These are phyloP conservation scores for Phyllostomus discolor DNA, from an alignment of 2,113 vertebrate species.

Conservation along the genomic window DNA sequence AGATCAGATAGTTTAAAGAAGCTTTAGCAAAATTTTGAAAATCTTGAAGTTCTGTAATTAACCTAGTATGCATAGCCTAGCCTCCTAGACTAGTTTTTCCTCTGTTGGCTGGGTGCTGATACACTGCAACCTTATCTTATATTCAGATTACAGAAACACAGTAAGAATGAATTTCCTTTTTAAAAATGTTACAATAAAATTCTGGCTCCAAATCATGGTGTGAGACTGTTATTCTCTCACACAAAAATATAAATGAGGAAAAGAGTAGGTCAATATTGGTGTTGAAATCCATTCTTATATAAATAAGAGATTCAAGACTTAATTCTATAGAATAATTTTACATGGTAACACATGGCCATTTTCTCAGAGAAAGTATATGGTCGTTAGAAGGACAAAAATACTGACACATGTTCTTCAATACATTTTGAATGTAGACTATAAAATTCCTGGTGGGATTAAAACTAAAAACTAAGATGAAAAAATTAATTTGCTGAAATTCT, in stretches of 20 bases:
- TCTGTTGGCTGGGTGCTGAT: constrained; percentile 74
- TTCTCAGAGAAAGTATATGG: constrained; percentile 48
- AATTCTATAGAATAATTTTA: constrained; percentile 58
- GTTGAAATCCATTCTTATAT: constrained; percentile 37
- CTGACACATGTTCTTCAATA: not conserved
- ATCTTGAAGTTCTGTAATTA: constrained; percentile 75
- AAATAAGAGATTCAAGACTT: constrained; percentile 43
- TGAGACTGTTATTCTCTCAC: constrained; percentile 48
- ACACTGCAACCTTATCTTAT: constrained; percentile 51
- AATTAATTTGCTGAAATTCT: constrained; percentile 41
- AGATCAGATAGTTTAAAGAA: constrained; percentile 72
- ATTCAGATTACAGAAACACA: constrained; percentile 56
- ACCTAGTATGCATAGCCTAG: constrained; percentile 72
- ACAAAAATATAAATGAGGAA: constrained; percentile 17
- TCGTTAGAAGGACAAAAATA: constrained; percentile 34
- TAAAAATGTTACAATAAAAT: constrained; percentile 35
- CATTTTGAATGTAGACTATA: not conserved
- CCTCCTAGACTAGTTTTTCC: constrained; percentile 37
- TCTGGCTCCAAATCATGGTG: constrained; percentile 51
- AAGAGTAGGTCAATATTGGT: constrained; percentile 50
- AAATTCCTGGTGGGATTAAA: constrained; percentile 12
- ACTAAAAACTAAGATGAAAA: not conserved
- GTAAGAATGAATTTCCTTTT: constrained; percentile 16
- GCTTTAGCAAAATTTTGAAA: constrained; percentile 74
- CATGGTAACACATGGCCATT: constrained; percentile 39